phyloP scores from a whole-genome alignment of 2,888 invertebrate species.

The Erannis defoliaria region DNA sequence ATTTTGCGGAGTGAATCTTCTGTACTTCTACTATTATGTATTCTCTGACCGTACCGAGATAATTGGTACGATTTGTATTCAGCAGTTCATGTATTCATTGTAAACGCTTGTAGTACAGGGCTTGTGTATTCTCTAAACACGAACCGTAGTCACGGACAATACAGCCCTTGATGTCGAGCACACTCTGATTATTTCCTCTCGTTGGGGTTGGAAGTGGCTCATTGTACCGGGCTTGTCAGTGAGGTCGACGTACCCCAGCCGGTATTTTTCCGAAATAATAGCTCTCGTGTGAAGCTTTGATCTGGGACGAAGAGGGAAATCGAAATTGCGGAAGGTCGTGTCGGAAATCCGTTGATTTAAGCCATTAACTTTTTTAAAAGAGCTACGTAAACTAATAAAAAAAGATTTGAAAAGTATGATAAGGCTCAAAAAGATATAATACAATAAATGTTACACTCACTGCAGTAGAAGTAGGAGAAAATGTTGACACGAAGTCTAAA shows the following conservation, averaged over 20 bases:
- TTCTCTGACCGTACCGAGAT: neutral
- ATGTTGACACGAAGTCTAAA: no score
- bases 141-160: conserved; percentile 54
- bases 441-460: no score
- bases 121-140: conserved; percentile 30
- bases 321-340: conserved; percentile 30
- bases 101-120: conserved; percentile 27
- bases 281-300: conserved; percentile 43
- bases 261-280: conserved; percentile 42
- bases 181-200: conserved; percentile 73
- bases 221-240: conserved; percentile 65
- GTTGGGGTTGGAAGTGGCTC: conserved; percentile 61
- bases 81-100: neutral
- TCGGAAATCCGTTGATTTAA: conserved; percentile 25
- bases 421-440: no score
- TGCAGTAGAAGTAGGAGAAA: no score
- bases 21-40: no score
- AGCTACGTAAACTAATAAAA: neutral
- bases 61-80: conserved; percentile 3
- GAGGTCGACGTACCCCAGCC: conserved; percentile 61
- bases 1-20: no score
- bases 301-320: conserved; percentile 27
- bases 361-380: neutral
- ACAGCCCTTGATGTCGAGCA: conserved; percentile 59
- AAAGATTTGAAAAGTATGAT: no score